These are phyloP conservation scores for Drosophila putrida DNA, from an alignment of 2,888 invertebrate genomes.

Conservation along the genomic window DNA sequence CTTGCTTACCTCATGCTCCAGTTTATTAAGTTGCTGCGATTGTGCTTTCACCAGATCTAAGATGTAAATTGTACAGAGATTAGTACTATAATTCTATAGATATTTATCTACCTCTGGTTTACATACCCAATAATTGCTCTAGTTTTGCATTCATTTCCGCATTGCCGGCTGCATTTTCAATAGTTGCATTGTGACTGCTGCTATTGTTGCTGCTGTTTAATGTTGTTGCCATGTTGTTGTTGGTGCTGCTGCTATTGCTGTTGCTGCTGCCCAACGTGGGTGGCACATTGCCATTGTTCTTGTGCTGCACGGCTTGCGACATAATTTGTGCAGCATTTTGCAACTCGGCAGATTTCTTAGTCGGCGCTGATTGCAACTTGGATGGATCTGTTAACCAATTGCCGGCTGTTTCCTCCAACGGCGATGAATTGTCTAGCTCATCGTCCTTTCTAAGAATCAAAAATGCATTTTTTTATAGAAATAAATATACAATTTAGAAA, in stretches of 20 bases:
- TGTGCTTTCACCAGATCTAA: conserved; percentile 86
- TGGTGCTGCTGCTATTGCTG: conserved; percentile 35
- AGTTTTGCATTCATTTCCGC: conserved; percentile 79
- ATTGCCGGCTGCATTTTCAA: conserved; percentile 37
- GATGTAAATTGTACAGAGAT: neutral
- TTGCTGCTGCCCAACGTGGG: conserved; percentile 59
- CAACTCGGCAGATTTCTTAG: conserved; percentile 82
- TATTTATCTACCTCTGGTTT: neutral
- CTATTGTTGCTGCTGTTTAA: conserved; percentile 48
- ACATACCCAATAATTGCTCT: conserved; percentile 82
- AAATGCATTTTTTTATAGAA: neutral
- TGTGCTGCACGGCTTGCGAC: conserved; percentile 81
- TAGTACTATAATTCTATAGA: neutral
- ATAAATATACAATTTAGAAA: neutral
- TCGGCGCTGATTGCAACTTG: conserved; percentile 59
- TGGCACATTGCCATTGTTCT: conserved; percentile 71
- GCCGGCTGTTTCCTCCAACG: conserved; percentile 33
- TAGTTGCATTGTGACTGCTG: conserved; percentile 34
- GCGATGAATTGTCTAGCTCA: conserved; percentile 53
- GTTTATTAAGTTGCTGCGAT: conserved; percentile 85
- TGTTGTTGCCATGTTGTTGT: conserved; percentile 50
- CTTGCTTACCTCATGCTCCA: conserved; percentile 85
- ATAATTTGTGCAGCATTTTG: conserved; percentile 84
- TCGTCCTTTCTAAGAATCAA: conserved; percentile 43
- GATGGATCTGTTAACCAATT: conserved; percentile 70